A percentile compares a stretch with the other conserved stretches of the same genome.
Conservation (phyloP, 1,140 invertebrate genomes). For the Anagrus nilaparvatae region DNA sequence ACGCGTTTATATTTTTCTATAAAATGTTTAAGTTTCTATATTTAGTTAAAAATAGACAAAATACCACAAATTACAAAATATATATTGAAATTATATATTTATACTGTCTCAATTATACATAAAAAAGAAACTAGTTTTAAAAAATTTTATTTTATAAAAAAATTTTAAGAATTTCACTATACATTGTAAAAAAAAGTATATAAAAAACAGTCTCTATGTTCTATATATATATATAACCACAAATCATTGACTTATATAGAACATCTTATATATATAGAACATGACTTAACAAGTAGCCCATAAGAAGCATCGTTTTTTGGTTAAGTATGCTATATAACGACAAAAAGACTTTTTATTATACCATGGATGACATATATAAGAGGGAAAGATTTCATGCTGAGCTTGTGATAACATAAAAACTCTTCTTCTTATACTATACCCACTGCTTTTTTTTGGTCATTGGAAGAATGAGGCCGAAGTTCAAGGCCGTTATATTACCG, state of each 20-base stretch:
- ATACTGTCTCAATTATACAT: neutral
- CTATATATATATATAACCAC: too few species aligned
- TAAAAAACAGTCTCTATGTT: too few species aligned
- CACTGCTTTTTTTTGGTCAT: neutral
- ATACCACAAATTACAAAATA: neutral
- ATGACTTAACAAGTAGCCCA: conserved; percentile 1
- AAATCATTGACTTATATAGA: too few species aligned
- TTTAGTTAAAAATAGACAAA: too few species aligned
- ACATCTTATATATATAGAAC: too few species aligned
- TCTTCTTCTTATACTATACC: neutral
- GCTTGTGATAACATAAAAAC: too few species aligned
- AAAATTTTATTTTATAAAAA: too few species aligned
- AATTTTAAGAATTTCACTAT: too few species aligned
- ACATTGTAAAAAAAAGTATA: too few species aligned
- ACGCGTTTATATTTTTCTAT: too few species aligned
- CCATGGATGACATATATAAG: neutral
- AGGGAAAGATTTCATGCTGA: neutral
- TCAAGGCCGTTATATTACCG: conserved; percentile 3
- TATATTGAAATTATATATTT: neutral
- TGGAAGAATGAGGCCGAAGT: neutral
- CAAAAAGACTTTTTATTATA: neutral
- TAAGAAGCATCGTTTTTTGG: neutral
- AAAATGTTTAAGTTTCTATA: too few species aligned
- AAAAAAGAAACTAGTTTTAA: too few species aligned
- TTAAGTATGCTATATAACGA: neutral